phyloP scores from a whole-genome alignment of 2,888 invertebrate species.

The Heliconius charithonia region DNA sequence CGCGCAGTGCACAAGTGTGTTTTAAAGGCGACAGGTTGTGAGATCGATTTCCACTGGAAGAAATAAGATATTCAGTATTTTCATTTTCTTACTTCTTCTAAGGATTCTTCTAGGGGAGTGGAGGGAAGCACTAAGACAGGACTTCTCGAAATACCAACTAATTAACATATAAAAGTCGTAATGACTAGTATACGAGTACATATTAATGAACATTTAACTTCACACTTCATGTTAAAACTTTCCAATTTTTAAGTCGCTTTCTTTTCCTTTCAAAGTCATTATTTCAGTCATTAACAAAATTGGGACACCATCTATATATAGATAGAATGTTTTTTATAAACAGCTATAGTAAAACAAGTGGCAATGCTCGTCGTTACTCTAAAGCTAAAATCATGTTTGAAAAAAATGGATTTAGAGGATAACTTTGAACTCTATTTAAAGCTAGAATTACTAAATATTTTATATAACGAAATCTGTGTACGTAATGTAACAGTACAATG shows the following conservation, averaged over 20 bases:
- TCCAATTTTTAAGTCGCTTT: slow-evolving; percentile 5
- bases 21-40: background rate
- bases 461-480: too few species aligned
- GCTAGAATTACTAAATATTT: too few species aligned
- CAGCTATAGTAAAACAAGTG: background rate
- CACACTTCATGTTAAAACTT: slow-evolving; percentile 6
- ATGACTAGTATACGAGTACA: background rate
- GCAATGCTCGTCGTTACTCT: too few species aligned
- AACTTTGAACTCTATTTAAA: too few species aligned
- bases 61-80: background rate
- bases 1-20: too few species aligned
- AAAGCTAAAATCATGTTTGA: background rate
- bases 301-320: slow-evolving; percentile 4
- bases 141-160: background rate
- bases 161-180: background rate
- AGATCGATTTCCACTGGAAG: background rate
- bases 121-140: too few species aligned
- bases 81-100: background rate
- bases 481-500: too few species aligned
- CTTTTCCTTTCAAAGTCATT: slow-evolving; percentile 15
- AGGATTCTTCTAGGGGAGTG: too few species aligned
- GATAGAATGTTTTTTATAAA: background rate
- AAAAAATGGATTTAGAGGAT: background rate
- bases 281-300: slow-evolving; percentile 13
- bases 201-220: background rate